Base-by-base conservation (phyloP, 2,797 vertebrate genomes). In the Helostoma temminkii region DNA sequence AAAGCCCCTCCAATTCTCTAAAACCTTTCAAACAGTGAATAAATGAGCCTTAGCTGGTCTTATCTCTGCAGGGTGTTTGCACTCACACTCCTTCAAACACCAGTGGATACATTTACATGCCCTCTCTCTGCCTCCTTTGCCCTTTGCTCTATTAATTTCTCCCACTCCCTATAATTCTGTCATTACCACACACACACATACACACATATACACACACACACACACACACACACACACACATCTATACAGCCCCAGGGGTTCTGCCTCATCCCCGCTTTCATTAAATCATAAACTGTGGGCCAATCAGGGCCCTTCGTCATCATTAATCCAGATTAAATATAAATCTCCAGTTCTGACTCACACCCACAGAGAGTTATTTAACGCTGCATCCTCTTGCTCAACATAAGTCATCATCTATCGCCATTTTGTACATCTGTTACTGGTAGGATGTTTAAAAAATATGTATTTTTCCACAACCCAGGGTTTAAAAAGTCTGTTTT, bases 291-390 rank as follows among this genome's bases (percentile, higher is more conserved):
- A 85, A 89, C 67, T 66, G 60, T 1, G 14, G 36, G 78, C 88
- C 80, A 85, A 78, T 84, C 61, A 73, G 73, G 66, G 54, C 67
- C 76, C 48, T 74, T 82, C 59, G 16, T 76, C 82, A 81, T 80
- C 76, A 81, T 90, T 88, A 92, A 92, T 92, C 87, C 89, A 84
- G 89, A 90, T 90, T 91, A 87, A 88, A 84, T 63, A 78, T 77
- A 85, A 88, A 85, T 83, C 84, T 86, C 50, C 60, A n/a, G 30
- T 86, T 84, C 74, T 32, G 76, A 86, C 74, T 84, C 76, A 75
- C 75, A 83, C 74, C 66, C 80, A 69, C 57, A 74, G 39, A 62
- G 22, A 34, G 63, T 91, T 85, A 90, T 83, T 89, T 85, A 88
- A 86, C 3, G 22, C 49, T 16, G 47, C 64, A 36, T 73, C 69